Percentiles rank a stretch among this genome's conserved stretches.
Conservation (phyloP, 1,140 invertebrate species). For the Papilio xuthus region DNA sequence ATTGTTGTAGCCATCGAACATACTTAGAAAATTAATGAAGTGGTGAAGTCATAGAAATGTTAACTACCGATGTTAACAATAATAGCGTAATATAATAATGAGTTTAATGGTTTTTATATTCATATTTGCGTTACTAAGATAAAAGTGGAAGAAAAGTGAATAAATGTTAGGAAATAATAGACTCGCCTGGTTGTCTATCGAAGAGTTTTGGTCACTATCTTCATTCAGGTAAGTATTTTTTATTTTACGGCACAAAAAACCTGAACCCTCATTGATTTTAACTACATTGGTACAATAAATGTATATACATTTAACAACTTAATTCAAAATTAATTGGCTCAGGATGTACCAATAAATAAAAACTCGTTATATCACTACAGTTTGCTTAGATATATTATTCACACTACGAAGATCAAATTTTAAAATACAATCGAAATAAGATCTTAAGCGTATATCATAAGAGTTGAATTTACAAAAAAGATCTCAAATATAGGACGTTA, state of each 20-base stretch:
- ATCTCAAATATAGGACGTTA: conserved; percentile 36
- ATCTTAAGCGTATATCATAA: conserved; percentile 35
- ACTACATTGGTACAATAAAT: conserved; percentile 37
- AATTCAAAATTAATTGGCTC: conserved; percentile 72
- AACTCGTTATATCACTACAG: conserved; percentile 66
- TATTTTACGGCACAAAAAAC: not conserved
- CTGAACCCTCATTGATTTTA: conserved; percentile 31
- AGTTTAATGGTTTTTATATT: too few species aligned
- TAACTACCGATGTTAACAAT: too few species aligned
- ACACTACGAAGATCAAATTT: conserved; percentile 32
- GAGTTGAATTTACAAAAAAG: conserved; percentile 40
- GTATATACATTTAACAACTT: conserved; percentile 64
- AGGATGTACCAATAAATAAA: conserved; percentile 75
- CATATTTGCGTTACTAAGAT: not conserved
- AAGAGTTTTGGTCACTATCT: not conserved
- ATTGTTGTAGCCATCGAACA: not conserved
- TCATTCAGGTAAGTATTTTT: not conserved
- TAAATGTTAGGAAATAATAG: not conserved
- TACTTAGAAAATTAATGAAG: not conserved
- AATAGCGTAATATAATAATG: too few species aligned
- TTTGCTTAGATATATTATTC: conserved; percentile 63
- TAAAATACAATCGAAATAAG: conserved; percentile 23
- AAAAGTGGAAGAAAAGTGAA: not conserved
- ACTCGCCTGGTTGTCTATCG: not conserved
- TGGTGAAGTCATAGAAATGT: not conserved